Base-by-base conservation (phyloP, 1,140 invertebrate genomes). In the Physella acuta region DNA sequence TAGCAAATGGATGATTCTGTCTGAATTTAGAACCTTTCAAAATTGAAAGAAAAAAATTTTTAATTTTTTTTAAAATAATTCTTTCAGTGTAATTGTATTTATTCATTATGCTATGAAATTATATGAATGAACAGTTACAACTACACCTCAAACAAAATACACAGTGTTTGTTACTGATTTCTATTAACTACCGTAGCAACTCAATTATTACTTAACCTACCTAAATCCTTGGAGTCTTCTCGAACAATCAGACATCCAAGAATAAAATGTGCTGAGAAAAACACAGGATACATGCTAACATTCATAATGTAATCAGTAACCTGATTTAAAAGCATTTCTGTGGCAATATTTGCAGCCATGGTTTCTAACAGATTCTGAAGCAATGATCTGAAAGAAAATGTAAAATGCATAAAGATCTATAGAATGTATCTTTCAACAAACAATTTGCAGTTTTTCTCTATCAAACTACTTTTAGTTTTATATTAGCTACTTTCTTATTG, bases 141-240 rank as follows among this genome's bases (percentile, higher is more conserved):
- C n/a, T n/a, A n/a, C n/a, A n/a, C n/a, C n/a, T n/a, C n/a, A 44
- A 44, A 44, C 39, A 11, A 44, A 11, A 44, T 20, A 44, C 20
- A 11, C 20, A 44, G 8, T 44, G 39, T 20, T 44, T 20, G 20
- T 44, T 44, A 44, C 39, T 44, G 39, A 8, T 44, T 44, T 44
- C 8, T 8, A 44, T 44, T 44, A 44, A 44, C 39, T 20, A 44
- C 8, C 8, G 39, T 8, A 44, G 39, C 8, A 44, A 44, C 8
- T 20, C 8, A 44, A 44, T 20, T 44, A 20, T 44, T 20, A 11
- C 20, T 44, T 20, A 52, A 31, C 64, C 56, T 56, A 68, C 66
- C 66, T 33, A 68, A 58, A n/a, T 68, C 55, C 30, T 68, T 68
- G 11, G 66, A 68, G 37, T 68, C 66, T 20, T 68, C 66, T 49